Percentiles rank a stretch among this genome's conserved stretches.
Evolutionary conservation across 2,888 invertebrate genomes (phyloP).

Genomic region (Euspilapteryx auroguttella): DNA sequence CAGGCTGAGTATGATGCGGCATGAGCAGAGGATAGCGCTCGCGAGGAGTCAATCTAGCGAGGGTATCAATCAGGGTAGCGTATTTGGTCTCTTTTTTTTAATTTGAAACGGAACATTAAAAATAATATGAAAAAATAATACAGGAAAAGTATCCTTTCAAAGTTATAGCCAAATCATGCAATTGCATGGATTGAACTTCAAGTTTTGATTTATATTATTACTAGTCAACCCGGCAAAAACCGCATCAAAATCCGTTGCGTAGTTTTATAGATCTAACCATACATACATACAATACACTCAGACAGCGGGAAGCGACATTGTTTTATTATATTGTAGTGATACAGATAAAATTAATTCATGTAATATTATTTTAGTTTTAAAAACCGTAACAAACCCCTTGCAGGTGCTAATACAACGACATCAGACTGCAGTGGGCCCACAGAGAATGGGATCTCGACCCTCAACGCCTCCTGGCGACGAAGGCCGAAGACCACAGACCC

Average conservation of each 20-base stretch:
- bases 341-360: too few relatives aligned
- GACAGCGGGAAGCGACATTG: too few relatives aligned
- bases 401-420: slow-evolving; percentile 33
- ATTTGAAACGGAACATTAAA: too few relatives aligned
- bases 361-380: not conserved
- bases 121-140: too few relatives aligned
- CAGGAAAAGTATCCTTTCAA: too few relatives aligned
- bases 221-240: too few relatives aligned
- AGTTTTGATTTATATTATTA: too few relatives aligned
- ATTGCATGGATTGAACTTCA: too few relatives aligned
- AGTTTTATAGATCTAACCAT: not conserved
- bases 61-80: slow-evolving; percentile 63
- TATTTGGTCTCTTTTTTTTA: too few relatives aligned
- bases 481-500: slow-evolving; percentile 21
- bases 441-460: slow-evolving; percentile 22
- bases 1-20: slow-evolving; percentile 91
- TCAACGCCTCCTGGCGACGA: slow-evolving; percentile 37
- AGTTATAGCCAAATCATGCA: too few relatives aligned
- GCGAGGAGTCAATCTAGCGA: slow-evolving; percentile 78
- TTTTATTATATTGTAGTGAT: too few relatives aligned
- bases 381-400: not conserved
- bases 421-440: slow-evolving; percentile 44
- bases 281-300: not conserved
- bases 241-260: too few relatives aligned
- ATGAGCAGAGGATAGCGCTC: slow-evolving; percentile 81